Percentiles rank a stretch among this genome's conserved stretches.
Conservation (phyloP, 1,140 invertebrate species). For the Pachyrhynchus sulphureomaculatus region DNA sequence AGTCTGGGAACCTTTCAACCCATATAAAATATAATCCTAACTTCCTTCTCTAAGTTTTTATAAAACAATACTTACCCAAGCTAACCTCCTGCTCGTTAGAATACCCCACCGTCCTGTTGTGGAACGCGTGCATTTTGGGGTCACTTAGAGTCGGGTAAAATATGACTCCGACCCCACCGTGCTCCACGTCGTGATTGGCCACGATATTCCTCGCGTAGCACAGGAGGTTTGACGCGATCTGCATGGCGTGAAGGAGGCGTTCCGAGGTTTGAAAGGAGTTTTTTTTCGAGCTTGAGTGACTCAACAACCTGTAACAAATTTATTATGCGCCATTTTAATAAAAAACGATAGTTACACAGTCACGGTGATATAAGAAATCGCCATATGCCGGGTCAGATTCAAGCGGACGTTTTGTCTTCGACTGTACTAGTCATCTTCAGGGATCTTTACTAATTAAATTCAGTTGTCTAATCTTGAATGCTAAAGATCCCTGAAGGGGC, state of each 20-base stretch:
- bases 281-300: slow-evolving; percentile 12
- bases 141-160: slow-evolving; percentile 52
- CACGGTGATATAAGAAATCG: no score
- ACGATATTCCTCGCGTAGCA: slow-evolving; percentile 66
- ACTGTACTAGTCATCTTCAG: no score
- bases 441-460: no score
- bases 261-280: slow-evolving; percentile 45
- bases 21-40: no score
- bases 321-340: no score
- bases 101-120: slow-evolving; percentile 28
- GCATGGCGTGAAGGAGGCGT: slow-evolving; percentile 46
- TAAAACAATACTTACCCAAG: slow-evolving; percentile 40
- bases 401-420: no score
- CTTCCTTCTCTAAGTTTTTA: no score
- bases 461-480: no score
- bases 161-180: slow-evolving; percentile 54
- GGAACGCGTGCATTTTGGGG: slow-evolving; percentile 34
- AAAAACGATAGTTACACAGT: no score
- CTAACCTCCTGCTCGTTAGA: slow-evolving; percentile 45
- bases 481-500: no score
- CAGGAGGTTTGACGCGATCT: slow-evolving; percentile 69
- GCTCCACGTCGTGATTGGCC: slow-evolving; percentile 56
- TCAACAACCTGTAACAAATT: slow-evolving; percentile 16
- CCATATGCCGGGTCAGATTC: no score
- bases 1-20: no score